Evolutionary conservation across 2,113 vertebrate genomes (phyloP).

Genomic region (Coturnix japonica): DNA sequence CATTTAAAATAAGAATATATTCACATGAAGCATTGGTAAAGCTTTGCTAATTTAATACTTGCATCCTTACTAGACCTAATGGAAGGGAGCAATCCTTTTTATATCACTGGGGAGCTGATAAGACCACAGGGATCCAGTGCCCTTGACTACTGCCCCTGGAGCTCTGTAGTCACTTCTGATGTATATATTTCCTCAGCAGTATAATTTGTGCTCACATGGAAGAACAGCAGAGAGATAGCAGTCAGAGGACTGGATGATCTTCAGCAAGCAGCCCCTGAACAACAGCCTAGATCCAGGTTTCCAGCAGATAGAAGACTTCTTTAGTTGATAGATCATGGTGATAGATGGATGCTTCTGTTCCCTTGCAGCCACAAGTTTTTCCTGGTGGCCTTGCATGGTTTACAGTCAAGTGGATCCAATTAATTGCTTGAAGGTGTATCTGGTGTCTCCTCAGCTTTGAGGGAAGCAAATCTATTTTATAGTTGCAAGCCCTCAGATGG

Average conservation of each 20-base stretch:
- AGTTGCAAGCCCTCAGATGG: not conserved
- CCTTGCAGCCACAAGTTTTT: not conserved
- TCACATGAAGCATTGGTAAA: not conserved
- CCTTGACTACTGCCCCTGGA: not conserved
- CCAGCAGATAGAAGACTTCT: not conserved
- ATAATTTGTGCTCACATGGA: not conserved
- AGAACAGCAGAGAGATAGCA: not conserved
- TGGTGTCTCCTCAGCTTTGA: not conserved
- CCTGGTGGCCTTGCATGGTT: not conserved
- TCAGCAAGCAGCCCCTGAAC: not conserved
- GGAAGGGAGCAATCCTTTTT: not conserved
- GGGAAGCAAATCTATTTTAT: not conserved
- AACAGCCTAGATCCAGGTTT: not conserved
- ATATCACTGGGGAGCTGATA: not conserved
- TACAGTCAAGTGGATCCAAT: not conserved
- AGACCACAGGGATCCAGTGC: not conserved
- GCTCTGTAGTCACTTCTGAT: not conserved
- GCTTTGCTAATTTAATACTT: not conserved
- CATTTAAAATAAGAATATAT: not conserved
- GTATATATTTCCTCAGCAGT: not conserved
- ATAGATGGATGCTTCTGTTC: not conserved
- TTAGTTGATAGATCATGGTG: not conserved
- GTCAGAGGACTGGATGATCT: not conserved
- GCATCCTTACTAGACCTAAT: not conserved
- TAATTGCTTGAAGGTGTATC: not conserved